A percentile compares a stretch with the other conserved stretches of the same genome.
phyloP scores from a whole-genome alignment of 1,140 invertebrate species.

The Habropoda laboriosa region DNA sequence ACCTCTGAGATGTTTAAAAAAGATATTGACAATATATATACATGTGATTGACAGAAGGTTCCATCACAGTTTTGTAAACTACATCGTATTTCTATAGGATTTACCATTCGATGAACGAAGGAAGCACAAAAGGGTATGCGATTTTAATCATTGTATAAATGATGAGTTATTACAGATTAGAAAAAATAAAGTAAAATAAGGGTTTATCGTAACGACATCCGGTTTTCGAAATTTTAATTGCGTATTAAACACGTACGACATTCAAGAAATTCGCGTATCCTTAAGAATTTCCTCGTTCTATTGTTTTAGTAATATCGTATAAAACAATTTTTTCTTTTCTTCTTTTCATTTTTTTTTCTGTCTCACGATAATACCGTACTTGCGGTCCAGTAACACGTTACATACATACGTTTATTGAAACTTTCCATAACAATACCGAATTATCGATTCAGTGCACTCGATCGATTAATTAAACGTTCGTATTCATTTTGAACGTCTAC shows the following conservation, averaged over 20 bases:
- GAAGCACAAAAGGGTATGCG: not conserved
- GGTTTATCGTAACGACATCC: not conserved
- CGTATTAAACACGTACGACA: not conserved
- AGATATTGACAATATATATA: conserved; percentile 56
- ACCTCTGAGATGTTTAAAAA: conserved; percentile 49
- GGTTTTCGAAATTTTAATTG: not conserved
- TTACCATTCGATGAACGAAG: conserved; percentile 32
- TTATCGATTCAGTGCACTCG: conserved; percentile 31
- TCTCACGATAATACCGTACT: conserved; percentile 19
- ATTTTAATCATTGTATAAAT: not conserved
- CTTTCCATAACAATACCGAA: conserved; percentile 36
- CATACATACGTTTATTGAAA: conserved; percentile 31
- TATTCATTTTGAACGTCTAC: conserved; percentile 38
- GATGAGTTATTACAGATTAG: too few species aligned
- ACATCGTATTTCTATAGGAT: conserved; percentile 50
- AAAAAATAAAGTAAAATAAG: not conserved
- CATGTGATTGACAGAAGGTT: conserved; percentile 50
- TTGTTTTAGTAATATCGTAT: conserved; percentile 33
- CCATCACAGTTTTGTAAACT: conserved; percentile 51
- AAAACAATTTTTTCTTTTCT: not conserved
- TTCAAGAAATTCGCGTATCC: not conserved
- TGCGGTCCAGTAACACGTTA: conserved; percentile 8
- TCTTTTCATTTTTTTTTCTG: not conserved
- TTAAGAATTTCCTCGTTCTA: conserved; percentile 6
- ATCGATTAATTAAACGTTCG: conserved; percentile 35